phyloP scores from a whole-genome alignment of 2,888 invertebrate species.

The Rotaria macrura region DNA sequence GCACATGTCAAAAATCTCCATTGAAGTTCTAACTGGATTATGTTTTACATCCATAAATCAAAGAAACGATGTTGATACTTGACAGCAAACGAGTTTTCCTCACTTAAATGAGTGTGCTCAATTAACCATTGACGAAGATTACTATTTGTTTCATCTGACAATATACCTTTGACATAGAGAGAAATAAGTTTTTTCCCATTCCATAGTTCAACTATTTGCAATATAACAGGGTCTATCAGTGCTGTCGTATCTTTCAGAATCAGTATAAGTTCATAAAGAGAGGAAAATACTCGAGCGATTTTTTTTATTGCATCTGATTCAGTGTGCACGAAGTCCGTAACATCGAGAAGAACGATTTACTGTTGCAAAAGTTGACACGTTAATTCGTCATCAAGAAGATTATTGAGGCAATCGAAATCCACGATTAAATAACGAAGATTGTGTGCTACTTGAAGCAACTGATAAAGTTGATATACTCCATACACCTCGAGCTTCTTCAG shows the following conservation, averaged over 20 bases:
- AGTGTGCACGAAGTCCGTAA: not conserved
- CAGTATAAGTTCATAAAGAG: not conserved
- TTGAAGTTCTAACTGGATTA: too few species aligned
- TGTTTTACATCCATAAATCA: not conserved
- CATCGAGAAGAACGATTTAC: not conserved
- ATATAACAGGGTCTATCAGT: not conserved
- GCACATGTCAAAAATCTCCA: too few species aligned
- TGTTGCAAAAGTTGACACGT: not conserved
- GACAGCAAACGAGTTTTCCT: not conserved
- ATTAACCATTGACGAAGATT: not conserved
- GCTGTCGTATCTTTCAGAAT: not conserved
- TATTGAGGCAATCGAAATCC: not conserved
- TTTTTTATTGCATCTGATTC: not conserved
- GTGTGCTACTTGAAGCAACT: not conserved
- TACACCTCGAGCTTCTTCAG: not conserved
- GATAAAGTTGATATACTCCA: not conserved
- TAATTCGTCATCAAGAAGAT: not conserved
- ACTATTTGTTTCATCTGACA: not conserved
- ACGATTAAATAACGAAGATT: not conserved
- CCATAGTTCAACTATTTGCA: not conserved
- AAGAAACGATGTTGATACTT: not conserved
- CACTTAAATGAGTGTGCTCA: not conserved
- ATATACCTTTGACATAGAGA: not conserved
- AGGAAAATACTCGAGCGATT: not conserved
- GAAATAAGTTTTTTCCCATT: not conserved